Base-by-base conservation (phyloP, 2,797 vertebrate genomes). In the Phoebastria nigripes region DNA sequence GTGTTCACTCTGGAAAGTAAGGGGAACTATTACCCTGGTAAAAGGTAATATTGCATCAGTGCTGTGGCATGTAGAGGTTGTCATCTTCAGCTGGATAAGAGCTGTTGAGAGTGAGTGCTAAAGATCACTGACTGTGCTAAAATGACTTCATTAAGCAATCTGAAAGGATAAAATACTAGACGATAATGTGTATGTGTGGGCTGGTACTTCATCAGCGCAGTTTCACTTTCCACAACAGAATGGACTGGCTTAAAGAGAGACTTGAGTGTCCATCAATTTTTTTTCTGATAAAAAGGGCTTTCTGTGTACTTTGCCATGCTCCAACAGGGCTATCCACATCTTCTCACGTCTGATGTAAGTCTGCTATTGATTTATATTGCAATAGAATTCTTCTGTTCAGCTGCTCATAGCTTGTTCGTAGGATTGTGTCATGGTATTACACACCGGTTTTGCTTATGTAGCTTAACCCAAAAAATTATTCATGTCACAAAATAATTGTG, bases 81-180 rank as follows among this genome's bases (percentile, higher is more conserved):
- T 82, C 81, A 52, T 94, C 83, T 95, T 95, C 96, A 94, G 72
- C 89, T 84, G 88, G 62, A 24, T 66, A 31, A 81, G 63, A 83
- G 78, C 71, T 89, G 55, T 58, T 77, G 78, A 76, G 90, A 76
- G 54, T 12, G 41, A 87, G n/a, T 41, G 80, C 77, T 74, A 6
- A 63, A 81, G 70, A 91, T 91, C 87, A 78, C 76, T 69, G 79
- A 17, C 85, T 76, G 28, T 29, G 72, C 91, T 90, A 52, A 79
- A 94, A 89, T 87, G 87, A 90, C 84, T 96, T 96, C 63, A 82
- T 95, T 94, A 86, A 88, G 91, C 87, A 82, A 59, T 91, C 66
- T 91, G 82, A 94, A 83, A 81, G 89, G 71, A 55, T 91, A 91
- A 79, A 91, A 80, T 37, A 55, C 79, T 66, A 29, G 79, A 21